A percentile compares a stretch with the other conserved stretches of the same genome.
These are phyloP conservation scores for Mustelus asterias DNA, from an alignment of 2,113 vertebrate genomes.

Conservation along the genomic window DNA sequence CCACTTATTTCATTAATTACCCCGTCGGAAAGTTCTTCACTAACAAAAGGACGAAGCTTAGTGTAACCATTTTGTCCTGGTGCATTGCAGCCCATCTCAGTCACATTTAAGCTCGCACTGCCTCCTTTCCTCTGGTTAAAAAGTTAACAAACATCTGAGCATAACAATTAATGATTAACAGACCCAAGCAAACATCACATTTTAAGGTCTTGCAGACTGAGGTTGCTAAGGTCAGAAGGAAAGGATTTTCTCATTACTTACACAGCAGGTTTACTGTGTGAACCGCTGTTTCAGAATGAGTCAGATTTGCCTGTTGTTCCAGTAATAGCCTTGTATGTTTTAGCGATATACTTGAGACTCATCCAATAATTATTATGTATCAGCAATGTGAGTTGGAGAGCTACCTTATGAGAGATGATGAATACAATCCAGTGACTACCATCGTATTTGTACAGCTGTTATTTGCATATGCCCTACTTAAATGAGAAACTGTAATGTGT, in stretches of 20 bases:
- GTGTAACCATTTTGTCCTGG: not conserved
- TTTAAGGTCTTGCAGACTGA: slow-evolving; percentile 25
- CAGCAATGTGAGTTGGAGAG: slow-evolving; percentile 23
- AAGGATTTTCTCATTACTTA: slow-evolving; percentile 34
- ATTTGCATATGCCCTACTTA: slow-evolving; percentile 1
- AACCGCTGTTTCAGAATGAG: slow-evolving; percentile 27
- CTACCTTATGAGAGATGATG: not conserved
- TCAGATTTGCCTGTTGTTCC: slow-evolving; percentile 34
- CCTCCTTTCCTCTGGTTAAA: slow-evolving; percentile 26
- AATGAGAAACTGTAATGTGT: slow-evolving; percentile 27
- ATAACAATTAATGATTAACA: slow-evolving; percentile 32
- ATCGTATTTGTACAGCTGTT: slow-evolving; percentile 22
- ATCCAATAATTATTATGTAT: slow-evolving; percentile 35
- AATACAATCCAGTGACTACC: not conserved
- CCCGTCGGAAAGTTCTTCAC: not conserved
- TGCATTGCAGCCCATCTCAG: not conserved
- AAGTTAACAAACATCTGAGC: slow-evolving; percentile 34
- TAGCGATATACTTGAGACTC: slow-evolving; percentile 27
- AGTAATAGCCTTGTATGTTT: slow-evolving; percentile 32
- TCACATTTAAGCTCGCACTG: too few species aligned
- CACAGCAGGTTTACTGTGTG: slow-evolving; percentile 24
- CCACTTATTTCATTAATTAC: not conserved
- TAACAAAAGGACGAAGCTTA: not conserved
- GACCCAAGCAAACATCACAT: slow-evolving; percentile 33
- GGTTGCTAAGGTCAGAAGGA: slow-evolving; percentile 27